These are phyloP conservation scores for Labeo catla DNA, from an alignment of 2,113 vertebrate genomes.

Conservation along the genomic window DNA sequence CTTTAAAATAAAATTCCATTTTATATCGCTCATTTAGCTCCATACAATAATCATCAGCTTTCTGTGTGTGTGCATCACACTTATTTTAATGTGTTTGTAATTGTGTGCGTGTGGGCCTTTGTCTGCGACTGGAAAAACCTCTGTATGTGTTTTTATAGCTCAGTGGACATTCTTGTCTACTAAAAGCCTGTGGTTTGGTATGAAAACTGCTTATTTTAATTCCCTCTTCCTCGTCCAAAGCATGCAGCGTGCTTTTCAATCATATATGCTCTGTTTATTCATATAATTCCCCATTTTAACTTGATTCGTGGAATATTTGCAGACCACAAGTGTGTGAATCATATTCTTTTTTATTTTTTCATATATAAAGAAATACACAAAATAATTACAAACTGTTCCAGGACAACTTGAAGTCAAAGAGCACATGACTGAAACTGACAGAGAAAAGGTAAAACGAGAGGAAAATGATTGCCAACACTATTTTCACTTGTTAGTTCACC, in stretches of 20 bases:
- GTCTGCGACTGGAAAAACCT: conserved; percentile 41
- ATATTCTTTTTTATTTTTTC: conserved; percentile 63
- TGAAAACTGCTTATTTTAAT: conserved; percentile 50
- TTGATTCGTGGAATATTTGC: not conserved
- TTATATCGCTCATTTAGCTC: not conserved
- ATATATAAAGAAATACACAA: conserved; percentile 78
- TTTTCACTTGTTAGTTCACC: not conserved
- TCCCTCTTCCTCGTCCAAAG: conserved; percentile 48
- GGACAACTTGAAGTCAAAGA: conserved; percentile 68
- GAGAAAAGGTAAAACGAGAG: conserved; percentile 50
- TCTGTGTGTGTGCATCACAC: not conserved
- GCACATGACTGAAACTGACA: conserved; percentile 70
- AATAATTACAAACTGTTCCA: conserved; percentile 67
- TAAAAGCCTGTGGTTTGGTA: conserved; percentile 61
- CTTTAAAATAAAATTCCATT: not conserved
- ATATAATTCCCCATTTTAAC: conserved; percentile 4
- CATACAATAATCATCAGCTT: not conserved
- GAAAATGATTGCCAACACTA: conserved; percentile 38
- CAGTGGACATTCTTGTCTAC: conserved; percentile 65
- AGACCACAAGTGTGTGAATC: conserved; percentile 31
- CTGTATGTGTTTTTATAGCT: conserved; percentile 66
- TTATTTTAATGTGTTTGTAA: conserved; percentile 9
- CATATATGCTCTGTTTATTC: not conserved
- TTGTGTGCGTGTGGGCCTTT: conserved; percentile 19
- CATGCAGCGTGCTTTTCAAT: not conserved